Evolutionary conservation across 2,113 vertebrate genomes (phyloP).

Genomic region (Rhinoderma darwinii): DNA sequence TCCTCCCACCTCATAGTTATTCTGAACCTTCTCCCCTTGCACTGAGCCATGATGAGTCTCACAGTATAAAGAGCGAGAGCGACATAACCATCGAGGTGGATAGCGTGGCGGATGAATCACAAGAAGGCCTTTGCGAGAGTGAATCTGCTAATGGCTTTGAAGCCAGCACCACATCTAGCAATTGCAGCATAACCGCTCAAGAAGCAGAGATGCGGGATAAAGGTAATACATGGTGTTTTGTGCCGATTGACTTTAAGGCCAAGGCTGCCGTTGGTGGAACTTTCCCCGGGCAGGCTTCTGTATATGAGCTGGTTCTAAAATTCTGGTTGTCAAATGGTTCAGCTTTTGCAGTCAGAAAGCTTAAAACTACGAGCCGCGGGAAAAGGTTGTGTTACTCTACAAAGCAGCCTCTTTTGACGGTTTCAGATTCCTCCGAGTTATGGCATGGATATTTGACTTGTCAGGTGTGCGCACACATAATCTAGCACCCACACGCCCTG

Average conservation of each 20-base stretch:
- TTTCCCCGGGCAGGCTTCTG: not conserved
- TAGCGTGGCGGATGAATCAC: constrained; percentile 80
- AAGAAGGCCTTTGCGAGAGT: constrained; percentile 81
- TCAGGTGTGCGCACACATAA: too few relatives aligned
- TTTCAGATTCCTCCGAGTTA: too few relatives aligned
- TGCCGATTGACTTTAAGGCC: too few relatives aligned
- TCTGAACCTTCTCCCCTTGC: constrained; percentile 72
- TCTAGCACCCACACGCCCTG: too few relatives aligned
- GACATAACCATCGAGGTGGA: constrained; percentile 87
- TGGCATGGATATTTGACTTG: too few relatives aligned
- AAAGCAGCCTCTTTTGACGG: too few relatives aligned
- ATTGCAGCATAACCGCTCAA: constrained; percentile 73
- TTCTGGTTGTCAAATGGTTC: not conserved
- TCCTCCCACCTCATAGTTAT: constrained; percentile 65
- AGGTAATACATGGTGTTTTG: constrained; percentile 70
- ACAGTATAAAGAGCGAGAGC: constrained; percentile 75
- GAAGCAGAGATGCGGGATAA: constrained; percentile 83
- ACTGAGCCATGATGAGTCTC: constrained; percentile 81
- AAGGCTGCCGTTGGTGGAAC: not conserved
- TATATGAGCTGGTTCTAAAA: not conserved
- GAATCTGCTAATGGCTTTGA: constrained; percentile 84
- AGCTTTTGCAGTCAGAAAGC: too few relatives aligned
- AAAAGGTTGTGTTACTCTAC: too few relatives aligned
- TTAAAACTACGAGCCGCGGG: too few relatives aligned
- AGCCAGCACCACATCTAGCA: constrained; percentile 77